Evolutionary conservation across 2,888 invertebrate genomes (phyloP).

Genomic region (Creontiades dilutus): DNA sequence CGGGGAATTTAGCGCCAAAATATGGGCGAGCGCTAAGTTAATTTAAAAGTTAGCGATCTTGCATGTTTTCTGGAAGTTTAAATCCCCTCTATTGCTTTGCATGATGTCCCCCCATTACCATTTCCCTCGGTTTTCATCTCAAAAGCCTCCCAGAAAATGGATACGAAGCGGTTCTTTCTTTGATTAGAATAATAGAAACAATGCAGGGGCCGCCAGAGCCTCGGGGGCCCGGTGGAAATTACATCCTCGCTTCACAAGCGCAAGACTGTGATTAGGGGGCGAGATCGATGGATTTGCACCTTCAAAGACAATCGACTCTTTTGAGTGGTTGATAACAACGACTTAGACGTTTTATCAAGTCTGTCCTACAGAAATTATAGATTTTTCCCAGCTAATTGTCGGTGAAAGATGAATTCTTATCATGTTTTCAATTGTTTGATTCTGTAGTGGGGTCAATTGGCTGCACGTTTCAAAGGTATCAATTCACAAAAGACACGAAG

Average conservation of each 20-base stretch:
- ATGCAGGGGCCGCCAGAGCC: background rate
- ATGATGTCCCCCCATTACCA: constrained; percentile 52
- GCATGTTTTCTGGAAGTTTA: constrained; percentile 54
- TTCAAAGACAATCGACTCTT: background rate
- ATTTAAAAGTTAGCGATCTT: constrained; percentile 56
- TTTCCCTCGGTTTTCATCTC: constrained; percentile 43
- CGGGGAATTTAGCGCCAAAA: constrained; percentile 11
- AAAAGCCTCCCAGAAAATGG: background rate
- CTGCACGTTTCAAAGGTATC: too few species aligned
- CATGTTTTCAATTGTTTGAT: too few species aligned
- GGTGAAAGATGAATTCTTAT: too few species aligned
- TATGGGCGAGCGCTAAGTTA: constrained; percentile 22
- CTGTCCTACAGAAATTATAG: too few species aligned
- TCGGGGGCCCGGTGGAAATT: background rate
- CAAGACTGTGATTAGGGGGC: background rate
- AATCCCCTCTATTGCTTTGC: constrained; percentile 46
- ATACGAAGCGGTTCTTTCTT: background rate
- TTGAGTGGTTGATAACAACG: too few species aligned
- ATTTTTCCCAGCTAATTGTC: too few species aligned
- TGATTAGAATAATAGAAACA: constrained; percentile 23
- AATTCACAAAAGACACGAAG: too few species aligned
- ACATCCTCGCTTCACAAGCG: background rate
- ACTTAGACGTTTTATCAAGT: too few species aligned
- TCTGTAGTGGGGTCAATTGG: too few species aligned
- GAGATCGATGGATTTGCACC: constrained; percentile 10